A percentile compares a stretch with the other conserved stretches of the same genome.
These are phyloP conservation scores for Phenacoccus solenopsis DNA, from an alignment of 1,140 invertebrate genomes.

Conservation along the genomic window DNA sequence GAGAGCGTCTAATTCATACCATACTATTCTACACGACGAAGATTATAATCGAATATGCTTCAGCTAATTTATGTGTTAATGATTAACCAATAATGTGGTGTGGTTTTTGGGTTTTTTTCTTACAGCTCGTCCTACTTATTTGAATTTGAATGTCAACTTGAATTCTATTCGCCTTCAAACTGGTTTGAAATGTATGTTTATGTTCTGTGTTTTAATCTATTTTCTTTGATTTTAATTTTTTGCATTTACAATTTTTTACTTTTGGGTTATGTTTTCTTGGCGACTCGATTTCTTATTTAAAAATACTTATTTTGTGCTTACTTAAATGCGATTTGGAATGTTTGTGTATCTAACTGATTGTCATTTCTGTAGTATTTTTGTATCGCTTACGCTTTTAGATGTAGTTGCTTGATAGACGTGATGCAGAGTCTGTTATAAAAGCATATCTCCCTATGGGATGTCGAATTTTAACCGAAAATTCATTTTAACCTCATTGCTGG, in stretches of 20 bases:
- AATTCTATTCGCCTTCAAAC: constrained; percentile 79
- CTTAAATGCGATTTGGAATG: too few relatives aligned
- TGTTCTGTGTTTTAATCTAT: background rate
- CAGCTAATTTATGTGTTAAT: background rate
- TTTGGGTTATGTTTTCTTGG: constrained; percentile 1
- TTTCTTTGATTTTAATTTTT: constrained; percentile 18
- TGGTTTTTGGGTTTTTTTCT: constrained; percentile 32
- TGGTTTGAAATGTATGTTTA: constrained; percentile 51
- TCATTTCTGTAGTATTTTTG: background rate
- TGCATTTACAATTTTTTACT: constrained; percentile 11
- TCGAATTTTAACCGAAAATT: too few relatives aligned
- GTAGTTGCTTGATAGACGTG: too few relatives aligned
- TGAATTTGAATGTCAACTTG: constrained; percentile 87
- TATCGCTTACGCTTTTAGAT: background rate
- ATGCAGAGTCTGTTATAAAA: too few relatives aligned
- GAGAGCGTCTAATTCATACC: too few relatives aligned
- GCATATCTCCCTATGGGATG: too few relatives aligned
- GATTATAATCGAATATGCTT: background rate
- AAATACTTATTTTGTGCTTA: too few relatives aligned
- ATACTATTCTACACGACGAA: too few relatives aligned
- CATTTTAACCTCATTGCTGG: too few relatives aligned
- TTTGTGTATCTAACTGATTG: too few relatives aligned
- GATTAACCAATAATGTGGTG: background rate
- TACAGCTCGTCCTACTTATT: constrained; percentile 91
- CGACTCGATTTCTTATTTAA: background rate